phyloP scores from a whole-genome alignment of 2,888 invertebrate species.

The Carterocephalus palaemon region DNA sequence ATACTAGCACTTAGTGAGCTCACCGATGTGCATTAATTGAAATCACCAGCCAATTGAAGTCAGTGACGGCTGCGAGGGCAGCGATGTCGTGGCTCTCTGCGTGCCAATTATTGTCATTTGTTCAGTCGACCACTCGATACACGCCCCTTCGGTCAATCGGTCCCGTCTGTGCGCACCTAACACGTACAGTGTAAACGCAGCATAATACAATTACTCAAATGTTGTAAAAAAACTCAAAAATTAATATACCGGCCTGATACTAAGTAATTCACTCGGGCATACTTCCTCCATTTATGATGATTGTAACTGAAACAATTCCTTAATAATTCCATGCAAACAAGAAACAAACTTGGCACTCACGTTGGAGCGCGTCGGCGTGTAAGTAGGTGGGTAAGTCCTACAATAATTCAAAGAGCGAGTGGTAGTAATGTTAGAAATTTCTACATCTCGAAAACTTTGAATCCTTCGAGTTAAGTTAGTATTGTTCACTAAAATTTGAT shows the following conservation, averaged over 20 bases:
- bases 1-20: conserved; percentile 59
- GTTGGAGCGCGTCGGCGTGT: conserved; percentile 53
- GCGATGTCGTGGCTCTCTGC: conserved; percentile 47
- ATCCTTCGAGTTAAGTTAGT: conserved; percentile 48
- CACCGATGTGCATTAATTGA: conserved; percentile 66
- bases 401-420: conserved; percentile 71
- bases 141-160: conserved; percentile 35
- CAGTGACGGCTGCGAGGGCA: conserved; percentile 47
- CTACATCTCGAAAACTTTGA: conserved; percentile 42
- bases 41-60: conserved; percentile 72
- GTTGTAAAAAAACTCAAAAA: not conserved
- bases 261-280: conserved; percentile 3
- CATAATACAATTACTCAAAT: not conserved
- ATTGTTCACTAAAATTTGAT: conserved; percentile 1
- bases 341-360: conserved; percentile 70
- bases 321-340: conserved; percentile 58
- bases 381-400: conserved; percentile 70
- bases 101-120: conserved; percentile 67
- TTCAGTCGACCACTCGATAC: conserved; percentile 52
- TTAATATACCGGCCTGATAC: not conserved
- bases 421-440: conserved; percentile 68
- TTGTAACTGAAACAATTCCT: conserved; percentile 44
- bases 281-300: conserved; percentile 5
- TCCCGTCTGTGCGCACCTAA: conserved; percentile 1
- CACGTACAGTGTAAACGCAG: conserved; percentile 1